phyloP scores from a whole-genome alignment of 2,888 invertebrate species.

The Agonum fuliginosum region DNA sequence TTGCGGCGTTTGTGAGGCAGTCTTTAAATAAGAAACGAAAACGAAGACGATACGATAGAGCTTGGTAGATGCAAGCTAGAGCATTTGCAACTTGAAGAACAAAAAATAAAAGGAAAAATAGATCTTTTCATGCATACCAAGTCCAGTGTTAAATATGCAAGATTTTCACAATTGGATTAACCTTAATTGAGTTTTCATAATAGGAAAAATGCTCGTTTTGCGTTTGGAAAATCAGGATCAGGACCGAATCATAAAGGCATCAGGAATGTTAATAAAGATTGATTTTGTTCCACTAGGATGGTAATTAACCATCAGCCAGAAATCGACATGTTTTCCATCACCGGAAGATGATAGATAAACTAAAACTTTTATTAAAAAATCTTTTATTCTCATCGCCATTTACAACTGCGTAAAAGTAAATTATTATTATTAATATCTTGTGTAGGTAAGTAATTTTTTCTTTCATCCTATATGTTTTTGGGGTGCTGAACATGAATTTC shows the following conservation, averaged over 20 bases:
- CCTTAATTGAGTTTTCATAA: slow-evolving; percentile 46
- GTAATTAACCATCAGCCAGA: background rate
- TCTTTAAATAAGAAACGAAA: background rate
- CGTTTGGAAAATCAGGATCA: background rate
- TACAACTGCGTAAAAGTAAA: no score
- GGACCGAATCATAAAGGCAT: slow-evolving; percentile 1
- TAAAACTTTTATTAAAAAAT: no score
- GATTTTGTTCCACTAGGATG: background rate
- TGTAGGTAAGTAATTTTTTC: no score
- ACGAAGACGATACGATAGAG: slow-evolving; percentile 11
- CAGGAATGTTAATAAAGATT: slow-evolving; percentile 7
- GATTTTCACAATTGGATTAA: slow-evolving; percentile 47
- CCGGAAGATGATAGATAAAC: no score
- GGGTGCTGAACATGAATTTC: no score
- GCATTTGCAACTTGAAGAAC: slow-evolving; percentile 26
- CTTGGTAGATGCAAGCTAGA: background rate
- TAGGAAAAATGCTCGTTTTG: slow-evolving; percentile 29
- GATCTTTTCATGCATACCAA: slow-evolving; percentile 41
- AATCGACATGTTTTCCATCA: no score
- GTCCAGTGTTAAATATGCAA: slow-evolving; percentile 51
- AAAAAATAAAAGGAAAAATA: slow-evolving; percentile 34
- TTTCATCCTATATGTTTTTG: no score
- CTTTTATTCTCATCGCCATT: no score
- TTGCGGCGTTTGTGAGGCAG: background rate
- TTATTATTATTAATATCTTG: no score